A percentile compares a stretch with the other conserved stretches of the same genome.
These are phyloP conservation scores for Cephus cinctus DNA, from an alignment of 1,140 invertebrate genomes.

Conservation along the genomic window DNA sequence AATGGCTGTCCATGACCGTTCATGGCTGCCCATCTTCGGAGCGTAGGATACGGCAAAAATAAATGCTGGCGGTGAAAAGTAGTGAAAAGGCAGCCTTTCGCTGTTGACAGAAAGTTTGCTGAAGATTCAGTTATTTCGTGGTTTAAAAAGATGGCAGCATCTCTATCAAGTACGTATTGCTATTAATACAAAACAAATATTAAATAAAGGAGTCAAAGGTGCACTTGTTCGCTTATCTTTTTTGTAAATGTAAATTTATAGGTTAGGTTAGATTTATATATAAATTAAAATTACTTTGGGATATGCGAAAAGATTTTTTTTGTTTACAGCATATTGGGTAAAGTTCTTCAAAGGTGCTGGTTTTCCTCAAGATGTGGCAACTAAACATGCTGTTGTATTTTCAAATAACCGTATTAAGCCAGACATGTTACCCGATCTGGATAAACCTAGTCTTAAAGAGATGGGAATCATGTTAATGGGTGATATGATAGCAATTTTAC, in stretches of 20 bases:
- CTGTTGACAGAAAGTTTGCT: no score
- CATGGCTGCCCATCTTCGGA: no score
- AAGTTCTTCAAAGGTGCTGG: conserved; percentile 72
- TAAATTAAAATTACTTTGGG: not conserved
- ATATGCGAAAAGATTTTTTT: not conserved
- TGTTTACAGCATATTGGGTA: conserved; percentile 61
- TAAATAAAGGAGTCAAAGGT: not conserved
- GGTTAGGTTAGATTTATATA: no score
- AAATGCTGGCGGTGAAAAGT: no score
- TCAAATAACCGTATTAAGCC: conserved; percentile 73
- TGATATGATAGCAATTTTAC: conserved; percentile 74
- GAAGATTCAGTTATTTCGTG: no score
- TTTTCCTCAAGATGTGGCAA: conserved; percentile 65
- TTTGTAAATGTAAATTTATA: not conserved
- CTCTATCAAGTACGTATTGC: conserved; percentile 21
- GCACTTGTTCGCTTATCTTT: conserved; percentile 7
- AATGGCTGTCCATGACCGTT: no score
- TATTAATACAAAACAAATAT: not conserved
- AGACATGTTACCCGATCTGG: conserved; percentile 73
- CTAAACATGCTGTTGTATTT: conserved; percentile 72
- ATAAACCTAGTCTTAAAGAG: conserved; percentile 71
- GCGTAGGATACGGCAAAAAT: no score
- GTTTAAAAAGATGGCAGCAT: conserved; percentile 15
- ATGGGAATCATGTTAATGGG: conserved; percentile 77
- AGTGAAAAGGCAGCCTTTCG: no score